A percentile compares a stretch with the other conserved stretches of the same genome.
These are phyloP conservation scores for Scaptomyza tumidula DNA, from an alignment of 2,888 invertebrate species.

Conservation along the genomic window DNA sequence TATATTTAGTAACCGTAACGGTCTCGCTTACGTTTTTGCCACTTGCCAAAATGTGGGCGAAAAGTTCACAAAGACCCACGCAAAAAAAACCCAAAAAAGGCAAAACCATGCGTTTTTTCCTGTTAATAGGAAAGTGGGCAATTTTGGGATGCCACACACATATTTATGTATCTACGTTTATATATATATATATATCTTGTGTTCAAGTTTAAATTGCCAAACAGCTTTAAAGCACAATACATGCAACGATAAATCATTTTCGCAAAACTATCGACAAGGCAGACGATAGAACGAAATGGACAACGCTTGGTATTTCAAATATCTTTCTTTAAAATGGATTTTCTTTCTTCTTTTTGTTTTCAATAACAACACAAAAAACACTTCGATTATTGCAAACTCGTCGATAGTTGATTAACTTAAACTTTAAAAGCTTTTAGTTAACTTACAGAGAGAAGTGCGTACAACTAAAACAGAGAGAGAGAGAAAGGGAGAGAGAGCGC, in stretches of 20 bases:
- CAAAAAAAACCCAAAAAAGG: constrained; percentile 19
- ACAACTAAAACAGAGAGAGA: neutral
- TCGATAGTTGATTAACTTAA: constrained; percentile 8
- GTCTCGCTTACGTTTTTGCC: constrained; percentile 23
- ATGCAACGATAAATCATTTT: neutral
- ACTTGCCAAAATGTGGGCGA: constrained; percentile 48
- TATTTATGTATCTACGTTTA: neutral
- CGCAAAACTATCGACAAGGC: constrained; percentile 21
- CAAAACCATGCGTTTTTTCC: constrained; percentile 34
- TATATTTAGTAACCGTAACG: constrained; percentile 46
- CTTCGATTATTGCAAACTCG: constrained; percentile 4
- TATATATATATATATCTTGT: neutral
- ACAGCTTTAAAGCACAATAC: constrained; percentile 21
- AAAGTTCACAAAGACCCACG: constrained; percentile 39
- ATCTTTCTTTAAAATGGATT: no score
- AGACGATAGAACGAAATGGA: neutral
- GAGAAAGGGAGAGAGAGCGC: neutral
- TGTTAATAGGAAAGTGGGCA: no score
- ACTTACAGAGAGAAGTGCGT: neutral
- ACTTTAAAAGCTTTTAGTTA: constrained; percentile 21
- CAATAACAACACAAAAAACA: no score
- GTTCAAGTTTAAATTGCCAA: neutral
- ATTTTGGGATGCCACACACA: constrained; percentile 1
- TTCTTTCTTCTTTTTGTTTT: no score
- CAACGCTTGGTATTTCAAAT: no score